Conservation (phyloP, 2,797 vertebrate species). For the Coluber constrictor region DNA sequence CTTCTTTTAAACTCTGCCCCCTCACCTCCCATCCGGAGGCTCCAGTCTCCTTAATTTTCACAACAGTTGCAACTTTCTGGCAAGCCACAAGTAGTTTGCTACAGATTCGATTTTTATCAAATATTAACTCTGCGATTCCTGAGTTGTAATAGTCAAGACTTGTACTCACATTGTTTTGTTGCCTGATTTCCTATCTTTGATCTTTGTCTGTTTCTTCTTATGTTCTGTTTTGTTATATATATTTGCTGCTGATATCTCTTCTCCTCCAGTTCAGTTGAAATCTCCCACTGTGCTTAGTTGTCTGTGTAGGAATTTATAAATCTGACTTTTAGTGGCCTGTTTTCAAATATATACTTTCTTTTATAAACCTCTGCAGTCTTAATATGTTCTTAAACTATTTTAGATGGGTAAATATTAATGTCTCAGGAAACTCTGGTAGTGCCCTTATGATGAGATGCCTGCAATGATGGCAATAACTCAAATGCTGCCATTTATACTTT, state of each 20-base stretch:
- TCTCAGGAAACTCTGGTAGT: background rate
- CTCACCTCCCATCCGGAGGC: background rate
- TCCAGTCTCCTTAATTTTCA: background rate
- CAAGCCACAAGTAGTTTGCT: background rate
- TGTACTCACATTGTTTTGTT: background rate
- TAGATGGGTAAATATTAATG: background rate
- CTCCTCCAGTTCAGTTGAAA: background rate
- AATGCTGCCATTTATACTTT: background rate
- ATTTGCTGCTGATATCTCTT: background rate
- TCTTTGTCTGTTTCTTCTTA: background rate
- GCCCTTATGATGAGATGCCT: background rate
- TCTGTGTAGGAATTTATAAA: background rate
- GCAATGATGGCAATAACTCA: background rate
- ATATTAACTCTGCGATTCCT: background rate
- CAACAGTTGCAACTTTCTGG: background rate
- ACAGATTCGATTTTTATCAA: background rate
- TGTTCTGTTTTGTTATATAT: background rate
- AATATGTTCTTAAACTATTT: background rate
- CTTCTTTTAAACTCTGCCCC: background rate
- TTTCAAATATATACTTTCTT: background rate
- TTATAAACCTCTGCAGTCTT: background rate
- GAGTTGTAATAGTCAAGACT: background rate
- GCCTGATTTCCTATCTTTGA: background rate
- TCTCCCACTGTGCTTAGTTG: background rate
- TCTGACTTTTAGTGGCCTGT: background rate